phyloP scores from a whole-genome alignment of 2,113 vertebrate genomes.

The Triplophysa siluroides region DNA sequence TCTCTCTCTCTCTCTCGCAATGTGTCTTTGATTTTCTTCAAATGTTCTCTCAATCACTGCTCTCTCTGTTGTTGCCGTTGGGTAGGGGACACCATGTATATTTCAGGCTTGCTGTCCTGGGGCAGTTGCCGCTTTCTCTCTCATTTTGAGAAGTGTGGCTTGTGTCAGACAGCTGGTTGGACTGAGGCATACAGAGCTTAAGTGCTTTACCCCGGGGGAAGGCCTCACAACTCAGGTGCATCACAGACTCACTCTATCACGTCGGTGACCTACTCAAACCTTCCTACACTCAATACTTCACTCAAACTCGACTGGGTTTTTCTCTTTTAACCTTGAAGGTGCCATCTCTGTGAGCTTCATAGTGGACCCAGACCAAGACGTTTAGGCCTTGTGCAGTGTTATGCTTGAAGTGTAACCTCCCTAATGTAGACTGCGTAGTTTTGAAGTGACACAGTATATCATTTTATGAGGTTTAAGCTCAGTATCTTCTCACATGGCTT shows the following conservation, averaged over 20 bases:
- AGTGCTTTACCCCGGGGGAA: slow-evolving; percentile 77
- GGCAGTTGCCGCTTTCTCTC: slow-evolving; percentile 39
- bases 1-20: not conserved
- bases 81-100: slow-evolving; percentile 45
- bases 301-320: not conserved
- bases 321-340: not conserved
- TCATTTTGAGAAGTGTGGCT: slow-evolving; percentile 66
- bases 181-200: slow-evolving; percentile 75
- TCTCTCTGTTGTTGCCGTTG: not conserved
- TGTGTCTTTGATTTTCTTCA: not conserved
- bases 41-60: not conserved
- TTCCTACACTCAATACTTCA: slow-evolving; percentile 16
- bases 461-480: slow-evolving; percentile 18
- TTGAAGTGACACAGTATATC: not conserved
- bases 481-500: not conserved
- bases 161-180: slow-evolving; percentile 77
- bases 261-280: slow-evolving; percentile 8
- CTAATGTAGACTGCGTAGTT: not conserved
- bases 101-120: slow-evolving; percentile 45
- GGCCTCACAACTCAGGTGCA: slow-evolving; percentile 57
- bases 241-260: slow-evolving; percentile 23
- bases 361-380: not conserved
- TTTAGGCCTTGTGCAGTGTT: too few species aligned
- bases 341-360: slow-evolving; percentile 1
- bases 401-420: not conserved